These are phyloP conservation scores for Lasius fuliginosus DNA, from an alignment of 2,888 invertebrate genomes.

Conservation along the genomic window DNA sequence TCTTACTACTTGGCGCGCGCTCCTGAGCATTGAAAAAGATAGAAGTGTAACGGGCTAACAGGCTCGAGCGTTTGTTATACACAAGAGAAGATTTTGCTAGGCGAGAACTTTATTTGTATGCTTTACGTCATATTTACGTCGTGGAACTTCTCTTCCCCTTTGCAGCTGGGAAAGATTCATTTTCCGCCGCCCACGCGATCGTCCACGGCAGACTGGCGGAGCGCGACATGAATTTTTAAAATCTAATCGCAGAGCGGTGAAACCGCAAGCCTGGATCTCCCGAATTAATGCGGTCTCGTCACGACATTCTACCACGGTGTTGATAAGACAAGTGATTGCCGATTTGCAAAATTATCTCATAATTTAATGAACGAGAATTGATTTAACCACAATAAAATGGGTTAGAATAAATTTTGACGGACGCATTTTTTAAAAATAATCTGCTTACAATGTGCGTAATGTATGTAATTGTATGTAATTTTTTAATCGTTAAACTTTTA, in stretches of 20 bases:
- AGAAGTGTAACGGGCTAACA: background rate
- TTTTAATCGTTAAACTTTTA: background rate
- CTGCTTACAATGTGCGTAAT: background rate
- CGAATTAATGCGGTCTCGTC: constrained; percentile 38
- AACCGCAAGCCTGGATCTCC: constrained; percentile 5
- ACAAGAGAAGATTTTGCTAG: background rate
- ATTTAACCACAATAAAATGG: background rate
- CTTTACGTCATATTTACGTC: constrained; percentile 31
- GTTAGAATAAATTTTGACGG: background rate
- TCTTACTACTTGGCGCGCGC: background rate
- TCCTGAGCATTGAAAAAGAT: background rate
- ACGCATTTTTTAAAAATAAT: background rate
- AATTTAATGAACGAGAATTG: background rate
- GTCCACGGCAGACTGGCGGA: background rate
- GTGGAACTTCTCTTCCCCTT: background rate
- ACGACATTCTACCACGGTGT: background rate
- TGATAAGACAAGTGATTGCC: constrained; percentile 18
- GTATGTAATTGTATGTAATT: background rate
- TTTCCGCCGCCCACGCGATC: constrained; percentile 16
- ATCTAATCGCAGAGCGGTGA: constrained; percentile 35
- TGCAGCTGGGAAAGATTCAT: background rate
- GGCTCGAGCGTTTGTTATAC: constrained; percentile 28
- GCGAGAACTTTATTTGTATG: constrained; percentile 28
- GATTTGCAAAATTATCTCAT: constrained; percentile 31
- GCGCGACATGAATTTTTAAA: constrained; percentile 50